A percentile compares a stretch with the other conserved stretches of the same genome.
These are phyloP conservation scores for Camelus bactrianus DNA, from an alignment of 2,113 vertebrate genomes.

Conservation along the genomic window DNA sequence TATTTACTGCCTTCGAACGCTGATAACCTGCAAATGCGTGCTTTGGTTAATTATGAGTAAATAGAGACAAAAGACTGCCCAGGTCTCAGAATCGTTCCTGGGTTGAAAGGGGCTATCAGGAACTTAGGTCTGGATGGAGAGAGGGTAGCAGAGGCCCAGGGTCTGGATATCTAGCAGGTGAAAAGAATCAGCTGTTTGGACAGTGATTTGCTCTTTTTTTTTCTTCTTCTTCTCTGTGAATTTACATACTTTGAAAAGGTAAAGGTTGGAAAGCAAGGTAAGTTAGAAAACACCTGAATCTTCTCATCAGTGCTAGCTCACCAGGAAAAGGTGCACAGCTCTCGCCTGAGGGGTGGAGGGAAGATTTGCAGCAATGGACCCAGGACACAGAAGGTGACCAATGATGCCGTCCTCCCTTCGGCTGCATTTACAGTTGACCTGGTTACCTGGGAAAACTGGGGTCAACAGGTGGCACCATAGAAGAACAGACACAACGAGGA, in stretches of 20 bases:
- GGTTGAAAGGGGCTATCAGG: neutral
- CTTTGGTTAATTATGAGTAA: slow-evolving; percentile 83
- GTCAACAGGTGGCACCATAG: neutral
- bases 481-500: neutral
- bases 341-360: neutral
- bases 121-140: neutral
- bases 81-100: slow-evolving; percentile 38
- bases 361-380: neutral
- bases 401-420: neutral
- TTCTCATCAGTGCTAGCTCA: neutral
- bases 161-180: neutral
- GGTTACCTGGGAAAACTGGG: neutral
- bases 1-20: slow-evolving; percentile 84
- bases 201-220: neutral
- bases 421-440: neutral
- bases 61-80: slow-evolving; percentile 58
- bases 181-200: neutral
- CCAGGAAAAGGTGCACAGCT: neutral
- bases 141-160: neutral
- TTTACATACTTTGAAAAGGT: neutral
- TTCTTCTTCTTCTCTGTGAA: neutral
- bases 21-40: slow-evolving; percentile 65
- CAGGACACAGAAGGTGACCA: neutral
- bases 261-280: neutral
- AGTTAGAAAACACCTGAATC: neutral